Evolutionary conservation across 2,888 invertebrate genomes (phyloP), one percentile per base, ranked within the genome.

Genomic region (Camponotus fellah): DNA sequence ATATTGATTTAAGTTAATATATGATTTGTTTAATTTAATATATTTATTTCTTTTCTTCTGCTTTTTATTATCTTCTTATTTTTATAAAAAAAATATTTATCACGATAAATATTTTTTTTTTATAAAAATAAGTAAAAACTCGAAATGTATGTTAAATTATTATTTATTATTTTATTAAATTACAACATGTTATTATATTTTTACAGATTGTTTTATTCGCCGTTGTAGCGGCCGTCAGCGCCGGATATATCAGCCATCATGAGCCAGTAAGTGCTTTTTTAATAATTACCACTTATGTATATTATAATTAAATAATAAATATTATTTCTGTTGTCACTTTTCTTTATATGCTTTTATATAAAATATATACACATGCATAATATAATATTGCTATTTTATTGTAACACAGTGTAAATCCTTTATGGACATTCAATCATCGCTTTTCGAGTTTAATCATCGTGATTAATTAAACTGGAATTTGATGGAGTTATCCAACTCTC

Each of bases 121-220:
- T 26, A 46, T 12, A 4, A 46, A 46, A 46, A 46, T 46, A 46
- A 3, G 14, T 12, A 12, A 46, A 46, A 46, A 46, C 43, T 12
- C 46, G 12, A 14, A 46, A 46, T 14, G 26, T 6, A 14, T 21
- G 4, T 21, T 32, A 2, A 26, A 46, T 40, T 34, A 12, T 62
- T 46, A 53, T 12, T 69, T 53, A 32, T 71, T 58, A 56, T 60
- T 60, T 32, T 26, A 40, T 53, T 53, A 60, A 4, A 79, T 68
- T 43, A 6, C 12, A 58, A 58, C 68, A 68, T 34, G 2, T 64
- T 40, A 17, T 72, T 75, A 9, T 49, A 53, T 26, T 53, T 26
- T 88, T 88, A 21, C 88, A 95, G 95, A 91, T 95, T 83, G 93
- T 93, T 88, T 90, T 95, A 66, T 92, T 94, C 91, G 94, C 94